phyloP scores from a whole-genome alignment of 1,140 invertebrate genomes.

The Chrysopa pallens region DNA sequence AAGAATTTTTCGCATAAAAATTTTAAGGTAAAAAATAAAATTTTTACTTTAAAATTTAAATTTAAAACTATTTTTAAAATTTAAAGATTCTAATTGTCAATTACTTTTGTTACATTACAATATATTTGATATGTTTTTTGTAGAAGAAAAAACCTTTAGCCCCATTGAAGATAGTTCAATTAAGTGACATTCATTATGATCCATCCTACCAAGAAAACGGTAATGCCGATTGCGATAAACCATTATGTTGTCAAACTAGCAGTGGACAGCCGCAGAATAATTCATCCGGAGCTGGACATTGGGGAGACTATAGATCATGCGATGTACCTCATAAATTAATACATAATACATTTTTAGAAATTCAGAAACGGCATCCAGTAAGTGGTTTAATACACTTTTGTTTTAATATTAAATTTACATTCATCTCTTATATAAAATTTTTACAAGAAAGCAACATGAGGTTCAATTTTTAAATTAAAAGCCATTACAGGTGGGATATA shows the following conservation, averaged over 20 bases:
- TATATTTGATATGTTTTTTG: too few relatives aligned
- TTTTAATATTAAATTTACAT: too few relatives aligned
- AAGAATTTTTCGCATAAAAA: too few relatives aligned
- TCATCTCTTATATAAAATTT: too few relatives aligned
- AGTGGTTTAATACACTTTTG: neutral
- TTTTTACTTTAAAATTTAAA: too few relatives aligned
- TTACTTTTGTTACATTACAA: too few relatives aligned
- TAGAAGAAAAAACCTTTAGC: conserved; percentile 5
- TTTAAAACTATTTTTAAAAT: too few relatives aligned
- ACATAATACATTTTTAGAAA: conserved; percentile 1
- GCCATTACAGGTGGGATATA: too few relatives aligned
- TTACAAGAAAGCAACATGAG: too few relatives aligned
- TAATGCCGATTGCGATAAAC: conserved; percentile 50
- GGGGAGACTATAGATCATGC: conserved; percentile 60
- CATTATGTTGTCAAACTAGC: conserved; percentile 54
- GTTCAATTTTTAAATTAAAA: too few relatives aligned
- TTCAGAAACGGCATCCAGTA: neutral
- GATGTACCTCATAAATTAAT: conserved; percentile 36
- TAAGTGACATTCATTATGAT: conserved; percentile 72
- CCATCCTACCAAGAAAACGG: conserved; percentile 43
- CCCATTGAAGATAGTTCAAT: conserved; percentile 40
- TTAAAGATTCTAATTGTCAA: too few relatives aligned
- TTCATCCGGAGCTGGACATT: conserved; percentile 42
- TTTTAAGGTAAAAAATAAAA: too few relatives aligned
- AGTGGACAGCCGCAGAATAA: conserved; percentile 10